A percentile compares a stretch with the other conserved stretches of the same genome.
phyloP scores from a whole-genome alignment of 2,797 vertebrate genomes.

The Phataginus tricuspis region DNA sequence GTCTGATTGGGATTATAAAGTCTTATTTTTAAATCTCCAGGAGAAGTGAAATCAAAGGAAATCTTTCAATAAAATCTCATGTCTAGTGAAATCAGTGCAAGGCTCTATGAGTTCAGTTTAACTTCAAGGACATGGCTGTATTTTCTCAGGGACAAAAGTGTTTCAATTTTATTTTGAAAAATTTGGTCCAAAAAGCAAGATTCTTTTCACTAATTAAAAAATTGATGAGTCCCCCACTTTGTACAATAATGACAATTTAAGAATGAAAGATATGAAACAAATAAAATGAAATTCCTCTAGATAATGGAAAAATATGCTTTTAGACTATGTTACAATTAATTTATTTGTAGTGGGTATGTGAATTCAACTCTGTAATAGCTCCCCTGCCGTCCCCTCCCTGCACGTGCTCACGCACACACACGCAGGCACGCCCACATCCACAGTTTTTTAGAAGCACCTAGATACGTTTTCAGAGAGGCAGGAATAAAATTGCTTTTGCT shows the following conservation, averaged over 20 bases:
- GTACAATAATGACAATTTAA: conserved; percentile 49
- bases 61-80: conserved; percentile 36
- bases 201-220: neutral
- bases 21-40: conserved; percentile 49
- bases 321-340: neutral
- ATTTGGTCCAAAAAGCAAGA: neutral
- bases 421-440: neutral
- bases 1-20: conserved; percentile 85
- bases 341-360: neutral
- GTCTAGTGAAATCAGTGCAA: neutral
- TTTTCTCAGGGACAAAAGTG: neutral
- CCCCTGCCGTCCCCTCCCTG: neutral
- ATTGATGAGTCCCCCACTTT: neutral
- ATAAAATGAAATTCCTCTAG: neutral
- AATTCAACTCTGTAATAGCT: neutral
- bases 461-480: neutral
- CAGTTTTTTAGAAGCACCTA: neutral
- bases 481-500: conserved; percentile 18
- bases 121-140: neutral
- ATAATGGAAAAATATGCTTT: neutral
- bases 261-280: neutral
- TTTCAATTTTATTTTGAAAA: conserved; percentile 50
- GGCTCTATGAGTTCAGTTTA: neutral
- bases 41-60: conserved; percentile 18
- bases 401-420: too few species aligned